These are phyloP conservation scores for Drosophila dunni DNA, from an alignment of 1,140 invertebrate genomes.

Conservation along the genomic window DNA sequence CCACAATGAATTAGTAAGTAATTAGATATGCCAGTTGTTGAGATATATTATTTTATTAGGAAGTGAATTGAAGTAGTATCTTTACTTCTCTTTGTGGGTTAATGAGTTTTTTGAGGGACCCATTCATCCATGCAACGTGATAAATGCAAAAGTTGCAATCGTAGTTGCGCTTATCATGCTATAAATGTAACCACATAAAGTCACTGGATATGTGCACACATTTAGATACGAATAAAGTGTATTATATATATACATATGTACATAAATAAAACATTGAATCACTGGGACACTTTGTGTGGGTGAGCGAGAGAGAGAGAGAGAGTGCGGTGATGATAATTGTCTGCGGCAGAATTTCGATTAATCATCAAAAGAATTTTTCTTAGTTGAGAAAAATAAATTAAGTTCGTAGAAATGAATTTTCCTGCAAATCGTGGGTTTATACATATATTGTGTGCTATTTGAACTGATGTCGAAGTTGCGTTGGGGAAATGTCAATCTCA, in stretches of 20 bases:
- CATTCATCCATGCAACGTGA: slow-evolving; percentile 37
- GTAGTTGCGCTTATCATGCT: slow-evolving; percentile 26
- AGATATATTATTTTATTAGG: neutral
- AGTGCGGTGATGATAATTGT: slow-evolving; percentile 21
- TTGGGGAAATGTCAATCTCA: slow-evolving; percentile 6
- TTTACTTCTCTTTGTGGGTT: slow-evolving; percentile 4
- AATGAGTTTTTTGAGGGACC: slow-evolving; percentile 10
- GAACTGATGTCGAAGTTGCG: slow-evolving; percentile 1
- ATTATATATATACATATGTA: slow-evolving; percentile 1
- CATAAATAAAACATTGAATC: slow-evolving; percentile 36
- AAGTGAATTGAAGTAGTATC: neutral
- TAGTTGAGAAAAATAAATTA: neutral
- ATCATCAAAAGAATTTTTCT: slow-evolving; percentile 33
- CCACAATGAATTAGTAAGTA: neutral
- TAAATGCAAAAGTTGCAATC: slow-evolving; percentile 32
- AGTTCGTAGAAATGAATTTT: slow-evolving; percentile 19
- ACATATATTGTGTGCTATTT: neutral
- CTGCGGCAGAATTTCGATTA: slow-evolving; percentile 42
- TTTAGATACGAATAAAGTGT: neutral
- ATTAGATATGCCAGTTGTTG: slow-evolving; percentile 18
- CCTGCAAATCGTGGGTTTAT: neutral
- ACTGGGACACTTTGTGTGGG: slow-evolving; percentile 20
- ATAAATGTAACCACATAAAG: slow-evolving; percentile 30
- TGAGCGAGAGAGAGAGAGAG: slow-evolving; percentile 16
- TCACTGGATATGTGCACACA: slow-evolving; percentile 6